Base-by-base conservation (phyloP, 2,888 invertebrate genomes). In the Nomada ferruginata region DNA sequence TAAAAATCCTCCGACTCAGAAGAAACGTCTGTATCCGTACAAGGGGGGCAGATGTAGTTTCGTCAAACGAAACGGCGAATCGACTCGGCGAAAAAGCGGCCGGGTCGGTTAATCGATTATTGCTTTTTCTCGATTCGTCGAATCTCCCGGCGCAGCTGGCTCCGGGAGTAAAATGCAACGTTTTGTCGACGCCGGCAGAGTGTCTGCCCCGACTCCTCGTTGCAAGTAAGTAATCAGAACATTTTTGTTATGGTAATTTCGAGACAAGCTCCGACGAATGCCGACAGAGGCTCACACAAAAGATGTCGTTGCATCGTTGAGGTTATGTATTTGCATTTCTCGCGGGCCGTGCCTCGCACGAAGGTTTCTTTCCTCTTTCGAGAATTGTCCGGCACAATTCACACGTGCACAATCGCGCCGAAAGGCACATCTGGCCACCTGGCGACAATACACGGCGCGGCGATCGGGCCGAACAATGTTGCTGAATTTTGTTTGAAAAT, bases 171-270 rank as follows among this genome's bases (percentile, higher is more conserved):
- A 13, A 13, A 42, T 26, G 26, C 26, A 44, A 57, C 10, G 15
- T 47, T n/a, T n/a, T n/a, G 20, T 15, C 29, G 20, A 20, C 23
- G 9, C 23, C 26, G 36, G 36, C 18, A 36, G 23, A 5, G 18
- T 13, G 44, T 69, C 57, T 15, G 23, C 66, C 36, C 0, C 36
- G 36, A 7, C 55, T 18, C 44, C 29, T 72, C 60, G 77, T 65
- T 60, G 72, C 74, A 50, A 15, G 68, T 63, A 75, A 26, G 76
- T 73, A 76, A 83, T 80, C 76, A 66, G 68, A 61, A 68, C 66
- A 83, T 79, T 81, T 71, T 83, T 83, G 83, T 83, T 57, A 83
- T 83, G 83, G 72, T 83, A 81, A 83, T 83, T 42, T 23, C 44
- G 47, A 47, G 20, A 15, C 47, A 15, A 68, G 36, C 26, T 26